phyloP scores from a whole-genome alignment of 1,140 invertebrate species.

The Apis cerana region DNA sequence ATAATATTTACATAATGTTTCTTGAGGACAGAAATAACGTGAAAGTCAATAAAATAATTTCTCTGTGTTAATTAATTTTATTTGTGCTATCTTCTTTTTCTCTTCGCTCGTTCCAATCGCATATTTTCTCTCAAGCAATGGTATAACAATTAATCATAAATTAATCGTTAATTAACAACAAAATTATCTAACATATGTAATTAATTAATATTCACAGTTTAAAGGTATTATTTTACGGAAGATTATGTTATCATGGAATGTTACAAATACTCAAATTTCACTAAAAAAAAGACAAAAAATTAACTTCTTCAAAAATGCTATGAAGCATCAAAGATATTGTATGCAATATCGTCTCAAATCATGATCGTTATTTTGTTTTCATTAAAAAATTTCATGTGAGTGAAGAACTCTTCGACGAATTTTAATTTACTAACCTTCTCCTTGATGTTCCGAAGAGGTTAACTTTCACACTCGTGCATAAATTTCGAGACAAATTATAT shows the following conservation, averaged over 20 bases:
- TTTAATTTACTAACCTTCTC: no score
- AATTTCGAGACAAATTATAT: neutral
- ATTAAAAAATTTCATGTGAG: no score
- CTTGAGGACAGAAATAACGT: slow-evolving; percentile 16
- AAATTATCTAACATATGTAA: slow-evolving; percentile 14
- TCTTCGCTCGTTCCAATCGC: no score
- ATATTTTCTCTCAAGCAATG: no score
- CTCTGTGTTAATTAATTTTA: neutral
- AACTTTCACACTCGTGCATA: neutral
- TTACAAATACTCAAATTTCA: neutral
- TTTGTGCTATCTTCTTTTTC: neutral
- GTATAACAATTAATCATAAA: neutral
- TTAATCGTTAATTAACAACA: slow-evolving; percentile 15
- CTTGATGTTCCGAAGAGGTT: no score
- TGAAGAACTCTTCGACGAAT: no score
- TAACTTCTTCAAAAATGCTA: no score
- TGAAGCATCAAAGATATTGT: no score
- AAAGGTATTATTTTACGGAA: neutral
- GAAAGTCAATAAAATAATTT: neutral
- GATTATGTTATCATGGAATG: neutral
- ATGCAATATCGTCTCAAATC: no score
- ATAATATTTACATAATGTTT: slow-evolving; percentile 46
- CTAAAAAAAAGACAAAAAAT: no score
- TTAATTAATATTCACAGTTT: neutral
- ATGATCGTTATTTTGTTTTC: no score